phyloP scores from a whole-genome alignment of 2,797 vertebrate genomes.

The Anguilla pacifica region DNA sequence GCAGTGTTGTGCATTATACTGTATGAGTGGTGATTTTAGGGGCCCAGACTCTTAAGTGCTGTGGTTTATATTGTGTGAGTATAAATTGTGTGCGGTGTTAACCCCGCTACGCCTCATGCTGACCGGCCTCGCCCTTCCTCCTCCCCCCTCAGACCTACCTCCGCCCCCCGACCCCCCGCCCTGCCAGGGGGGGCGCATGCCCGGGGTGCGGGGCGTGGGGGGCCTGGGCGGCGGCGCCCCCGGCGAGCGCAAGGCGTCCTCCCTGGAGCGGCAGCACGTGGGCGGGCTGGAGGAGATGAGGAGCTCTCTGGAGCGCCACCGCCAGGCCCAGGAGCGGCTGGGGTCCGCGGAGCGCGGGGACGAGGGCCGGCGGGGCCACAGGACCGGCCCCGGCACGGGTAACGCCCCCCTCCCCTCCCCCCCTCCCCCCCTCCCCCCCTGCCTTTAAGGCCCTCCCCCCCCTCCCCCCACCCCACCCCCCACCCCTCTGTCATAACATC shows the following conservation, averaged over 20 bases:
- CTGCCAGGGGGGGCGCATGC: slow-evolving; percentile 87
- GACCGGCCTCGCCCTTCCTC: background rate
- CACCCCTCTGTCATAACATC: background rate
- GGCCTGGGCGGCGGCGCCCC: slow-evolving; percentile 59
- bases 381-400: slow-evolving; percentile 83
- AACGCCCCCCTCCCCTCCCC: slow-evolving; percentile 33
- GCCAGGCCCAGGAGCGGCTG: slow-evolving; percentile 88
- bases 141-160: slow-evolving; percentile 86
- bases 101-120: background rate
- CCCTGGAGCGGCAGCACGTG: slow-evolving; percentile 88
- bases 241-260: slow-evolving; percentile 88
- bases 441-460: too few relatives aligned
- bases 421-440: background rate
- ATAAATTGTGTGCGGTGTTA: background rate
- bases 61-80: background rate
- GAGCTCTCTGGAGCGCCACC: slow-evolving; percentile 88
- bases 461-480: too few relatives aligned
- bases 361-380: slow-evolving; percentile 85
- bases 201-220: slow-evolving; percentile 73
- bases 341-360: slow-evolving; percentile 87
- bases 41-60: background rate
- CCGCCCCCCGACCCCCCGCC: slow-evolving; percentile 97
- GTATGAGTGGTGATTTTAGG: background rate
- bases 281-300: slow-evolving; percentile 84
- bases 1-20: background rate